Evolutionary conservation across 2,888 invertebrate species (phyloP).

Genomic region (Caenorhabditis uteleia): DNA sequence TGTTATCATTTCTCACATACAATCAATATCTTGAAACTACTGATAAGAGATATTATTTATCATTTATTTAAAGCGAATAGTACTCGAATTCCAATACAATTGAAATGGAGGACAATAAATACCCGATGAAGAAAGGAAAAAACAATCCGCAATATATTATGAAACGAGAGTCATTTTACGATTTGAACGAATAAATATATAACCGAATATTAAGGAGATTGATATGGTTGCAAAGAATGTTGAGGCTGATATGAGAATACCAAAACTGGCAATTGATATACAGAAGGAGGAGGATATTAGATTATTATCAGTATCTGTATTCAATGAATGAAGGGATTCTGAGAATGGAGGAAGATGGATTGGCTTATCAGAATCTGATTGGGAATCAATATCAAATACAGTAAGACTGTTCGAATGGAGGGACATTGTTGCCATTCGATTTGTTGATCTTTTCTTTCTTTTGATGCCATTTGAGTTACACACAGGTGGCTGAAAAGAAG

Average conservation of each 20-base stretch:
- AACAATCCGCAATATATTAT: background rate
- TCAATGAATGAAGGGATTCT: no score
- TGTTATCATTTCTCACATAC: no score
- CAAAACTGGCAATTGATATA: slow-evolving; percentile 59
- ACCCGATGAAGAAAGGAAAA: background rate
- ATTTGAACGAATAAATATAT: slow-evolving; percentile 39
- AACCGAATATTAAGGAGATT: slow-evolving; percentile 37
- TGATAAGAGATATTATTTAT: no score
- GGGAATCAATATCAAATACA: slow-evolving; percentile 58
- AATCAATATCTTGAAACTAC: no score
- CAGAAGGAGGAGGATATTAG: slow-evolving; percentile 43
- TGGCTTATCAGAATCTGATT: slow-evolving; percentile 6
- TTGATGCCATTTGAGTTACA: slow-evolving; percentile 33
- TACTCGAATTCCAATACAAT: no score
- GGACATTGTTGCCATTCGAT: slow-evolving; percentile 22
- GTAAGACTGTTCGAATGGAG: slow-evolving; percentile 62
- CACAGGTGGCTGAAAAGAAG: slow-evolving; percentile 55
- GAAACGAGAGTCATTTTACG: slow-evolving; percentile 20
- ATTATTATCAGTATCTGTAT: no score
- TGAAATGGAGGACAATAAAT: background rate
- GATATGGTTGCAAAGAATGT: slow-evolving; percentile 63
- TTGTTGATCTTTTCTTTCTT: slow-evolving; percentile 9
- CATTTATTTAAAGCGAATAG: no score
- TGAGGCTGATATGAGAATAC: slow-evolving; percentile 56
- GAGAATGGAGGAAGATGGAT: slow-evolving; percentile 12